Evolutionary conservation across 2,113 vertebrate genomes (phyloP).

Genomic region (Alosa alosa): DNA sequence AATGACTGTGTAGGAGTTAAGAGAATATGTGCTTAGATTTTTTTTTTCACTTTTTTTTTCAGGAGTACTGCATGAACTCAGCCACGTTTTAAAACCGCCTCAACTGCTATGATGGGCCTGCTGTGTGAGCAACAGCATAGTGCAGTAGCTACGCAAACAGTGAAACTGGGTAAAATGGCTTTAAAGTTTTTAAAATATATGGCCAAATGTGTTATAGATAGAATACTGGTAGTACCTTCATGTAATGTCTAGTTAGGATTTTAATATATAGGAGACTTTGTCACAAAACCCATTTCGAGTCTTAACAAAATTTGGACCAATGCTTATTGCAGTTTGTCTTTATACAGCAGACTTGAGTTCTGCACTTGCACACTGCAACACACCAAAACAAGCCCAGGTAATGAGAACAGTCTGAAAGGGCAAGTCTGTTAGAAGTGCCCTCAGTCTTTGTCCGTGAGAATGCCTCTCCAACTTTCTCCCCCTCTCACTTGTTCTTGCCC

Average conservation of each 20-base stretch:
- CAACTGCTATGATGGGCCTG: neutral
- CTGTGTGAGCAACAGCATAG: neutral
- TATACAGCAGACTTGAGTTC: too few species aligned
- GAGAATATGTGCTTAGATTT: neutral
- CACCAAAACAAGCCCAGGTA: neutral
- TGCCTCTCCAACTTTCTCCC: neutral
- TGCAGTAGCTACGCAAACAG: neutral
- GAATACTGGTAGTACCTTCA: too few species aligned
- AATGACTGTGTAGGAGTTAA: constrained; percentile 17
- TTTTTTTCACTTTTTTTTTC: neutral
- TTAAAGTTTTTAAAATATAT: too few species aligned
- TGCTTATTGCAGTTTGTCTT: too few species aligned
- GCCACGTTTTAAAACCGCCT: neutral
- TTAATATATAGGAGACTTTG: too few species aligned
- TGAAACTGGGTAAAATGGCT: too few species aligned
- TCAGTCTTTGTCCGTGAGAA: neutral
- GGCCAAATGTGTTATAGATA: too few species aligned
- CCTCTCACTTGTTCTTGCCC: neutral
- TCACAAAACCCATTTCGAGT: too few species aligned
- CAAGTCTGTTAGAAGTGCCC: neutral
- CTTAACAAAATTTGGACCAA: too few species aligned
- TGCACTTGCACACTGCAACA: too few species aligned
- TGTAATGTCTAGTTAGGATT: too few species aligned
- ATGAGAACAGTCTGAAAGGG: neutral
- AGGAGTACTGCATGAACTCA: neutral